Evolutionary conservation across 2,797 vertebrate species (phyloP), one percentile per base, ranked within the genome.

Genomic region (Neomorphus geoffroyi): DNA sequence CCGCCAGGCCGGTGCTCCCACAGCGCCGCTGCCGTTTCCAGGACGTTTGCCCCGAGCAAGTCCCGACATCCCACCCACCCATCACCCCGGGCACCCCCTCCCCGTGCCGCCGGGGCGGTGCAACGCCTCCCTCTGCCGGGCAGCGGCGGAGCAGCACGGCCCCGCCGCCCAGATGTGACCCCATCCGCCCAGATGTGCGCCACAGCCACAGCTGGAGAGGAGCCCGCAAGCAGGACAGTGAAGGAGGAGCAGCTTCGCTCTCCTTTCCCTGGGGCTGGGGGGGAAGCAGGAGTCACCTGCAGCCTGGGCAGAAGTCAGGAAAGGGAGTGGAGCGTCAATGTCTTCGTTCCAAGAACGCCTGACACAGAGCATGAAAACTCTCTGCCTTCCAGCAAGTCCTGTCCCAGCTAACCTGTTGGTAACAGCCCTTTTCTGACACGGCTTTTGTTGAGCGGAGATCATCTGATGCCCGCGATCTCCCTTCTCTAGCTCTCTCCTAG

Each of bases 111-210:
- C 48, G 33, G 54, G 80, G 22, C 69, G 58, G 33, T 37, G 83
- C 96, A 94, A 95, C 85, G 26, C 84, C 90, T 95, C 97, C 97
- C 97, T 96, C 97, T 98, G 91, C 97, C 95, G 96, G 96, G 74
- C 86, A 93, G 60, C 84, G 66, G 46, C 84, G 85, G 93, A 87
- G 85, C 65, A 71, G 57, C 30, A 15, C 54, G 66, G 69, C 48
- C 80, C 54, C 26, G 56, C 56, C 23, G 62, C 39, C 90, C 88
- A 86, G 69, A 39, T 51, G 62, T 27, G 65, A 11, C 14, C 21
- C 39, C 21, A 22, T 18, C 54, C 26, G 23, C 21, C 51, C 54
- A 73, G 57, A 32, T 21, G 60, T 35, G 48, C 64, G 21, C 15
- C 43, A 13, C 33, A 4, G 27, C 13, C 60, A 1, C 48, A 9